A percentile compares a stretch with the other conserved stretches of the same genome.
Conservation (phyloP, 2,113 vertebrate species). For the Labeo catla region DNA sequence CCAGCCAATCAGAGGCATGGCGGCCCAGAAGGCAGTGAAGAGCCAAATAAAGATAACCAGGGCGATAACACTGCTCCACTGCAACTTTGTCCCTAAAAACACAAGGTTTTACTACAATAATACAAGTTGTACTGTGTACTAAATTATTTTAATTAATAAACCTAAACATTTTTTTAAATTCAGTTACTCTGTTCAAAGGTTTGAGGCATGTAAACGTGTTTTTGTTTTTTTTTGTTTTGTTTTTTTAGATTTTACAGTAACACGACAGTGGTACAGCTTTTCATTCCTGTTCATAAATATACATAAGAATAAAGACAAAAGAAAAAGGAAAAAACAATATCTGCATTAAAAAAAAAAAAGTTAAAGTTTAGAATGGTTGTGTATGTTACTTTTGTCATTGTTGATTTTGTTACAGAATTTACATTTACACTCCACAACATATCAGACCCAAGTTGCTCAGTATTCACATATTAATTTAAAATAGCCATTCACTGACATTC, state of each 20-base stretch:
- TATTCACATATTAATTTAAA: neutral
- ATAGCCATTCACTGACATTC: neutral
- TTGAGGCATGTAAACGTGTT: too few species aligned
- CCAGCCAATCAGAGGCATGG: conserved; percentile 95
- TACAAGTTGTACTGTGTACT: neutral
- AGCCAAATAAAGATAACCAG: conserved; percentile 85
- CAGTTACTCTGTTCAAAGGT: too few species aligned
- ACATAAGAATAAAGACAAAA: too few species aligned
- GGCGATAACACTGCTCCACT: conserved; percentile 84
- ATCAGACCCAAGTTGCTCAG: neutral
- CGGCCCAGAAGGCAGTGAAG: conserved; percentile 88
- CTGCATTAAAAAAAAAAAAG: too few species aligned
- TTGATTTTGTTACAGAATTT: neutral
- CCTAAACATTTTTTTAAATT: too few species aligned
- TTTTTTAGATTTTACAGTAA: too few species aligned
- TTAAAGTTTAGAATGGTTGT: neutral
- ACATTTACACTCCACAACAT: neutral
- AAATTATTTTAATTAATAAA: neutral
- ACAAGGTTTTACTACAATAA: neutral
- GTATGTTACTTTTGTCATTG: neutral
- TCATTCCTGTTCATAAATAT: too few species aligned
- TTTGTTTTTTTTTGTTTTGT: too few species aligned
- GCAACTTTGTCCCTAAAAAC: conserved; percentile 81
- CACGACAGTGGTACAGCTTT: neutral
- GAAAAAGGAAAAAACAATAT: too few species aligned